Conservation (phyloP, 2,113 vertebrate species). For the Vimba vimba region DNA sequence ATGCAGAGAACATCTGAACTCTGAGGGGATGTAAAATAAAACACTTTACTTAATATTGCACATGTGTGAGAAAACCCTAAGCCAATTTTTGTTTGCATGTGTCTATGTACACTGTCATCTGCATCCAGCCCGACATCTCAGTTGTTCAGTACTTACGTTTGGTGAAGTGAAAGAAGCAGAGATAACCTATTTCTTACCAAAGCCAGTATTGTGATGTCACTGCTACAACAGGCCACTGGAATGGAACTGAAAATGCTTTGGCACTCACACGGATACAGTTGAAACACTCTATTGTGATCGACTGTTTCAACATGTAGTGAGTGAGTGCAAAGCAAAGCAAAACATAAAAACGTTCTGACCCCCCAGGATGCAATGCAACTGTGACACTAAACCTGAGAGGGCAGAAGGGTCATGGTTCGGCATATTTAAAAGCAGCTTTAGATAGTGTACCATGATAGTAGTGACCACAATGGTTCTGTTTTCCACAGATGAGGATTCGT, state of each 20-base stretch:
- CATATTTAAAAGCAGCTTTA: slow-evolving; percentile 73
- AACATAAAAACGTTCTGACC: slow-evolving; percentile 78
- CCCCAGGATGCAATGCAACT: slow-evolving; percentile 80
- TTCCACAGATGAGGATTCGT: slow-evolving; percentile 94
- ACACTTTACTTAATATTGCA: slow-evolving; percentile 40
- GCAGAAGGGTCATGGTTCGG: slow-evolving; percentile 76
- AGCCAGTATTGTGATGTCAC: slow-evolving; percentile 83
- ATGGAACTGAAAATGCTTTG: slow-evolving; percentile 79
- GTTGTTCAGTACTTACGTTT: slow-evolving; percentile 73
- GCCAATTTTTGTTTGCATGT: slow-evolving; percentile 19
- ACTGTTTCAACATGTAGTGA: slow-evolving; percentile 83
- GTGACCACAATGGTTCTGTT: slow-evolving; percentile 99
- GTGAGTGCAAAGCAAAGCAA: slow-evolving; percentile 81
- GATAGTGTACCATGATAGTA: slow-evolving; percentile 95
- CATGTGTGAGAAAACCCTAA: slow-evolving; percentile 49
- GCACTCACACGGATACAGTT: slow-evolving; percentile 82
- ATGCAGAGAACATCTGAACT: background rate
- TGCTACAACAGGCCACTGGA: slow-evolving; percentile 80
- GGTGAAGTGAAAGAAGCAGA: slow-evolving; percentile 52
- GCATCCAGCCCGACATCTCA: background rate
- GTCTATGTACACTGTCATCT: background rate
- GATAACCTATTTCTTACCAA: slow-evolving; percentile 74
- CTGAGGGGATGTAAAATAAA: background rate
- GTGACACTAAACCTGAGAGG: slow-evolving; percentile 79
- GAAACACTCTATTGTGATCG: slow-evolving; percentile 80